Evolutionary conservation across 2,888 invertebrate genomes (phyloP).

Genomic region (Pyrrhia umbra): DNA sequence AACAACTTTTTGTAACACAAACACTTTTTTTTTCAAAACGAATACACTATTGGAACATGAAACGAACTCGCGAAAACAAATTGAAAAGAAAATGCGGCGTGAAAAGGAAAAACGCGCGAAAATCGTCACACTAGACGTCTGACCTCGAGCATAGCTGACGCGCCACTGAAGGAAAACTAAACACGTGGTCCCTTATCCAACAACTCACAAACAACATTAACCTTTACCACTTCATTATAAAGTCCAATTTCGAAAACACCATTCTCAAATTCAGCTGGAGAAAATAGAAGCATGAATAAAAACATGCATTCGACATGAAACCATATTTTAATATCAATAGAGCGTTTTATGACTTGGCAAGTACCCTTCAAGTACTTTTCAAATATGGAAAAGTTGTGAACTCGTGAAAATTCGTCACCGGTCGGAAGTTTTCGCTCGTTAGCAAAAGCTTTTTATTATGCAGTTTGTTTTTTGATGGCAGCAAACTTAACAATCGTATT

Average conservation of each 20-base stretch:
- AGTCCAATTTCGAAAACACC: slow-evolving; percentile 23
- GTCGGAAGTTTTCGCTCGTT: slow-evolving; percentile 70
- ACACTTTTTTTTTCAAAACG: slow-evolving; percentile 18
- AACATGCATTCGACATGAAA: slow-evolving; percentile 49
- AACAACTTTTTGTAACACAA: slow-evolving; percentile 17
- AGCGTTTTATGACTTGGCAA: slow-evolving; percentile 46
- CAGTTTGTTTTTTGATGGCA: slow-evolving; percentile 5
- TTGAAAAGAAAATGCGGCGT: slow-evolving; percentile 48
- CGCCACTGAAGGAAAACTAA: slow-evolving; percentile 77
- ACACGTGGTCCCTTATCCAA: slow-evolving; percentile 72
- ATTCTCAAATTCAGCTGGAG: slow-evolving; percentile 30
- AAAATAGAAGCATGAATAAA: slow-evolving; percentile 46
- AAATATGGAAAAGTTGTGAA: slow-evolving; percentile 70
- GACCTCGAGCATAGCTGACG: slow-evolving; percentile 73
- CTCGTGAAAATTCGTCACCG: slow-evolving; percentile 68
- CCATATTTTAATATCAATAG: slow-evolving; percentile 53
- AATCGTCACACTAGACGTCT: slow-evolving; percentile 68
- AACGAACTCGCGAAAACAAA: slow-evolving; percentile 45
- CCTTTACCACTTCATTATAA: slow-evolving; percentile 24
- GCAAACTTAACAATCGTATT: slow-evolving; percentile 17
- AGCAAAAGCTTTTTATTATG: slow-evolving; percentile 57
- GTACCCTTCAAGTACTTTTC: slow-evolving; percentile 53
- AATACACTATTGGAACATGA: slow-evolving; percentile 12
- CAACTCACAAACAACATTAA: slow-evolving; percentile 34
- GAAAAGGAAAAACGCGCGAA: slow-evolving; percentile 64